Evolutionary conservation across 1,140 invertebrate species (phyloP), one percentile per base, ranked within the genome.

Genomic region (Glossosoma conforme): DNA sequence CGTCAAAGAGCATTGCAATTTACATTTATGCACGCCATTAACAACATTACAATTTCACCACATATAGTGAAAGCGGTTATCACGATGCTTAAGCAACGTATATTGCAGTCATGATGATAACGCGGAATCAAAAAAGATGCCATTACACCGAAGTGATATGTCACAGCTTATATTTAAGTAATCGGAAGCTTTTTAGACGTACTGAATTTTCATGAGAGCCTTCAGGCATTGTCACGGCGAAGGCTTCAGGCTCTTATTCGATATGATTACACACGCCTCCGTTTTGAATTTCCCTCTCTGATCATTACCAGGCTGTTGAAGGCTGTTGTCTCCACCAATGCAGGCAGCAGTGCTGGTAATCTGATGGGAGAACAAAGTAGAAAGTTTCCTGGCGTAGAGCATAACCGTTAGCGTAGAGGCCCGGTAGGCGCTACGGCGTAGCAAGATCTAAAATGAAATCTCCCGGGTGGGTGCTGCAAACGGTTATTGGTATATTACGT

Each of bases 391-490:
- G 48, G 47, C 37, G 44, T 30, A 33, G 44, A 14, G 22, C 44
- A 32, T 42, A 52, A 32, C 54, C 25, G 48, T 56, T 56, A 43
- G 30, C 35, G 47, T 14, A 22, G 28, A 45, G 49, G 49, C 30
- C 30, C 30, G 21, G 38, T 42, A 48, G 46, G 42, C 45, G 44
- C 42, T 35, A 32, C 24, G 45, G 18, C 13, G 53, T 49, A 44
- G 40, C 46, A 50, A 58, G 51, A 58, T 58, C 56, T 58, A 54
- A 58, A 58, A 58, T 58, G 46, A 53, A 58, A 58, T 58, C 56
- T 58, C 46, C 33, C 17, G n/a, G 19, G 22, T 28, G 24, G 32
- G 40, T 32, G 38, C 32, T 33, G 21, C 18, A 18, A 49, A 56
- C 44, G 44, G 49, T 56, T 56, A 56, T 56, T 56, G 50, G 45